A percentile compares a stretch with the other conserved stretches of the same genome.
Evolutionary conservation across 2,113 vertebrate genomes (phyloP).

Genomic region (Chascanopsetta lugubris): DNA sequence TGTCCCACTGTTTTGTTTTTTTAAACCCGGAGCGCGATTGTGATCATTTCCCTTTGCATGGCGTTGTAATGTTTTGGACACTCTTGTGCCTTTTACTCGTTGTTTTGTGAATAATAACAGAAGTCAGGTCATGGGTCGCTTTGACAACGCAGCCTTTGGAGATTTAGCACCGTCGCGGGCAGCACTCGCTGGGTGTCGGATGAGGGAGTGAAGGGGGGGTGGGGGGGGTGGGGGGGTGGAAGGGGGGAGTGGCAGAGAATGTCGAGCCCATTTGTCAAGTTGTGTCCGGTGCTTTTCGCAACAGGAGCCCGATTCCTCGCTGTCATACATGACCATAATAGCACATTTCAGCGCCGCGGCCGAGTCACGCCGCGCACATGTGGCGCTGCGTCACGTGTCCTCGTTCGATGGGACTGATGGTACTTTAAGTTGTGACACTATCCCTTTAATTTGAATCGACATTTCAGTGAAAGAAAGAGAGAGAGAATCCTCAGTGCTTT

Average conservation of each 20-base stretch:
- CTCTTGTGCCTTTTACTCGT: slow-evolving; percentile 69
- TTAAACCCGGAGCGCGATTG: slow-evolving; percentile 32
- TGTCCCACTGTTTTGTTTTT: slow-evolving; percentile 11
- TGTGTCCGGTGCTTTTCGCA: slow-evolving; percentile 54
- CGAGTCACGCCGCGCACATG: slow-evolving; percentile 32
- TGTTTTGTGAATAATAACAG: slow-evolving; percentile 49
- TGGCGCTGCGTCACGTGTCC: slow-evolving; percentile 29
- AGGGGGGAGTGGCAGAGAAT: too few species aligned
- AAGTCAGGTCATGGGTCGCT: slow-evolving; percentile 34
- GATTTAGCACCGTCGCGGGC: slow-evolving; percentile 41
- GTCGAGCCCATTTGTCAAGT: slow-evolving; percentile 67
- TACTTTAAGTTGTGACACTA: slow-evolving; percentile 21
- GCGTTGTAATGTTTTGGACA: slow-evolving; percentile 56
- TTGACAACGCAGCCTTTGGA: slow-evolving; percentile 31
- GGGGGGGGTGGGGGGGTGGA: slow-evolving; percentile 40
- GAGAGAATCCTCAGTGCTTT: slow-evolving; percentile 79
- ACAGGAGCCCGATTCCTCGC: slow-evolving; percentile 48
- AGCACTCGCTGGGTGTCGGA: slow-evolving; percentile 58
- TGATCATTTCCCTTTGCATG: slow-evolving; percentile 58
- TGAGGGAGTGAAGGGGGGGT: slow-evolving; percentile 40
- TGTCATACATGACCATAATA: slow-evolving; percentile 56
- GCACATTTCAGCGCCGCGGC: slow-evolving; percentile 63
- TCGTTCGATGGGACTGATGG: slow-evolving; percentile 18
- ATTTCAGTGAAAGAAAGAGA: slow-evolving; percentile 52
- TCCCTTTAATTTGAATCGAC: slow-evolving; percentile 54